Conservation (phyloP, 2,888 invertebrate species). For the Rhagophthalmus giganteus region DNA sequence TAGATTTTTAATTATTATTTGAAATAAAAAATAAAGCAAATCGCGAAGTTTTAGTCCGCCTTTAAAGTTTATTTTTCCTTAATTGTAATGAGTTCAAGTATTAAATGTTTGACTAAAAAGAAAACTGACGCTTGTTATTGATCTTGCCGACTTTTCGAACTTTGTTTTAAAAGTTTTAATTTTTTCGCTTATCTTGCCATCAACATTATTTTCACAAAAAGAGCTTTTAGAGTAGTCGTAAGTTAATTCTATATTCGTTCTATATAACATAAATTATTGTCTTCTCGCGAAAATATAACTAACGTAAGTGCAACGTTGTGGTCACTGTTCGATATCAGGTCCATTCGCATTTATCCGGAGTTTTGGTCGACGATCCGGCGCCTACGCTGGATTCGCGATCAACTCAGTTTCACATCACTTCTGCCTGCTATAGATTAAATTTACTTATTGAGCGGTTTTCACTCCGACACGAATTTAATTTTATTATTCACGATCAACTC, state of each 20-base stretch:
- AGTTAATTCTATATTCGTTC: neutral
- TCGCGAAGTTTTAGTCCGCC: constrained; percentile 18
- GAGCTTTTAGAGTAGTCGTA: constrained; percentile 4
- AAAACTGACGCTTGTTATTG: constrained; percentile 17
- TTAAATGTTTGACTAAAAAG: constrained; percentile 16
- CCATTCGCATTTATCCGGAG: constrained; percentile 19
- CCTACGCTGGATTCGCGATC: constrained; percentile 15
- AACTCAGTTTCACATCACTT: constrained; percentile 14
- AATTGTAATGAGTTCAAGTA: constrained; percentile 20
- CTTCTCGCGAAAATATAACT: constrained; percentile 21
- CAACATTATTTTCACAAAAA: constrained; percentile 3
- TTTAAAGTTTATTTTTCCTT: constrained; percentile 15
- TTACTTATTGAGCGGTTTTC: constrained; percentile 22
- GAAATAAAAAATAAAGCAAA: too few relatives aligned
- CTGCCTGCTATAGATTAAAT: constrained; percentile 19
- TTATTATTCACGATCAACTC: too few relatives aligned
- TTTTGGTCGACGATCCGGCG: constrained; percentile 26
- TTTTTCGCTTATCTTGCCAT: constrained; percentile 7
- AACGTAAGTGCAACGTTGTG: constrained; percentile 24
- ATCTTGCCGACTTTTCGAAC: constrained; percentile 15
- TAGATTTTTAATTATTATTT: too few relatives aligned
- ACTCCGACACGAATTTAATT: constrained; percentile 15
- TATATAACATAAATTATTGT: constrained; percentile 18
- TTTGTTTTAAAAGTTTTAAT: constrained; percentile 13
- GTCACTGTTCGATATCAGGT: constrained; percentile 24